These are phyloP conservation scores for Eurytoma adleriae DNA, from an alignment of 2,888 invertebrate species.

Conservation along the genomic window DNA sequence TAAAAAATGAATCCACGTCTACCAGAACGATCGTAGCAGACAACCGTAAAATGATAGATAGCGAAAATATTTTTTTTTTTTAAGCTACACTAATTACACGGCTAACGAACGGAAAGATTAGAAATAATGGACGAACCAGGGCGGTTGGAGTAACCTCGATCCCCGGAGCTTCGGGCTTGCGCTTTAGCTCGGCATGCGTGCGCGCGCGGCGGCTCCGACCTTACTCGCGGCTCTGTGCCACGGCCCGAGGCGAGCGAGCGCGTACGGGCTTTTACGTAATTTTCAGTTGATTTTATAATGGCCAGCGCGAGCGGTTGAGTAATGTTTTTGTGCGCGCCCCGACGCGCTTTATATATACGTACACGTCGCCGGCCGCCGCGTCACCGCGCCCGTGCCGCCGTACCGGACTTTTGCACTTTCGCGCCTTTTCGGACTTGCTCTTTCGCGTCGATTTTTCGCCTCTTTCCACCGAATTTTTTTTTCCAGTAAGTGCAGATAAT, in stretches of 20 bases:
- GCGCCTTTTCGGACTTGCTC: background rate
- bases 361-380: conserved; percentile 12
- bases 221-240: conserved; percentile 40
- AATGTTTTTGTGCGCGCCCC: conserved; percentile 53
- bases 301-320: conserved; percentile 45
- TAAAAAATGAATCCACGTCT: too few species aligned
- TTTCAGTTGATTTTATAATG: conserved; percentile 57
- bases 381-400: background rate
- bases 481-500: background rate
- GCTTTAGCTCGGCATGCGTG: background rate
- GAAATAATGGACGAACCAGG: too few species aligned
- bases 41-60: too few species aligned
- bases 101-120: too few species aligned
- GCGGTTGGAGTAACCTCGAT: too few species aligned
- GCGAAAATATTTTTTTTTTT: too few species aligned
- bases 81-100: too few species aligned
- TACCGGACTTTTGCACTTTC: background rate
- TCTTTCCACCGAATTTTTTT: background rate
- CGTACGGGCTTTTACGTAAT: conserved; percentile 54
- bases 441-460: background rate
- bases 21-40: too few species aligned
- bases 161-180: too few species aligned
- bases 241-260: conserved; percentile 47
- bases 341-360: conserved; percentile 40
- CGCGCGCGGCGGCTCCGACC: conserved; percentile 25